Percentiles rank a stretch among this genome's conserved stretches.
These are phyloP conservation scores for Rhinella marina DNA, from an alignment of 2,797 vertebrate genomes.

Conservation along the genomic window DNA sequence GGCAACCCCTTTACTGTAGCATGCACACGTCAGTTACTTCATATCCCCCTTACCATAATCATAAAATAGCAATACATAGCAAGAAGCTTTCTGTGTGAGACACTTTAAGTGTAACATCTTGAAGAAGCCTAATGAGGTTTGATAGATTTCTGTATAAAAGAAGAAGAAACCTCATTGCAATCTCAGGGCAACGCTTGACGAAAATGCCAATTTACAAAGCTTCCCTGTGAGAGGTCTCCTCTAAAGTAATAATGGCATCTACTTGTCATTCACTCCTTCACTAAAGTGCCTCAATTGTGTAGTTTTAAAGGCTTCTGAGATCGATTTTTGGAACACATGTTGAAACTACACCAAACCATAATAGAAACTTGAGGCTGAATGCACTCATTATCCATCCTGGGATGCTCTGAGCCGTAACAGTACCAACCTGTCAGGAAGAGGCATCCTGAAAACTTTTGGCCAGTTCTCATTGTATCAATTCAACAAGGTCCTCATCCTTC, in stretches of 20 bases:
- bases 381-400: slow-evolving; percentile 16
- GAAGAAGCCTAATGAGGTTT: background rate
- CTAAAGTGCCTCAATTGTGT: slow-evolving; percentile 30
- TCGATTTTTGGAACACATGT: slow-evolving; percentile 34
- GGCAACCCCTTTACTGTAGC: too few relatives aligned
- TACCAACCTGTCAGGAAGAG: slow-evolving; percentile 31
- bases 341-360: slow-evolving; percentile 40
- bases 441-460: background rate
- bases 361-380: slow-evolving; percentile 33
- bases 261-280: slow-evolving; percentile 16
- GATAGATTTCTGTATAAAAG: background rate
- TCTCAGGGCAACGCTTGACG: slow-evolving; percentile 11
- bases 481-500: slow-evolving; percentile 1
- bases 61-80: background rate
- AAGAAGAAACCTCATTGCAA: background rate
- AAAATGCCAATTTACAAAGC: background rate
- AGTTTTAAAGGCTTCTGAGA: slow-evolving; percentile 21
- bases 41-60: too few relatives aligned
- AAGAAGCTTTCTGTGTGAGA: background rate
- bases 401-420: slow-evolving; percentile 6
- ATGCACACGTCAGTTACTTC: too few relatives aligned
- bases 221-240: slow-evolving; percentile 12
- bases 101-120: background rate
- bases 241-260: background rate
- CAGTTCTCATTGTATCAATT: background rate